Evolutionary conservation across 2,113 vertebrate genomes (phyloP).

Genomic region (Vimba vimba): DNA sequence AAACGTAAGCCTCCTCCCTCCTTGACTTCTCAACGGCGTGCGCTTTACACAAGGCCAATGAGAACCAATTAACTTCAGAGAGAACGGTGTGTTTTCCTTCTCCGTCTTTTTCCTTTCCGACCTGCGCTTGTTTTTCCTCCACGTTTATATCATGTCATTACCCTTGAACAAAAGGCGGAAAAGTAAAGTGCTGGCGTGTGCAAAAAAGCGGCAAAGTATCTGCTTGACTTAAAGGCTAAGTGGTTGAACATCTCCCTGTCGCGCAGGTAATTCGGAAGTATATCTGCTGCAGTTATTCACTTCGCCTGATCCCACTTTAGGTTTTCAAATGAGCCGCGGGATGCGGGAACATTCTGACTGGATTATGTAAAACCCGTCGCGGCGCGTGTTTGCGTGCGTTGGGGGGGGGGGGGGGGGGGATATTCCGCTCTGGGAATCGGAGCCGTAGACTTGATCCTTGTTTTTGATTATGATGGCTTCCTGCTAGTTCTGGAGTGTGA

Average conservation of each 20-base stretch:
- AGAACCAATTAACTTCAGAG: constrained; percentile 78
- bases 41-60: constrained; percentile 74
- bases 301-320: constrained; percentile 48
- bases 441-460: constrained; percentile 44
- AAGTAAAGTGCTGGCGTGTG: constrained; percentile 79
- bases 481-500: constrained; percentile 66
- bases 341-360: constrained; percentile 47
- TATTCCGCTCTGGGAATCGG: constrained; percentile 39
- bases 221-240: constrained; percentile 77
- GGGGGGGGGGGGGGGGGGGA: too few species aligned
- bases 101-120: constrained; percentile 49
- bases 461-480: constrained; percentile 52
- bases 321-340: constrained; percentile 42
- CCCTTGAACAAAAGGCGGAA: constrained; percentile 67
- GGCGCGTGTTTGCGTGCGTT: constrained; percentile 1
- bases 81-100: constrained; percentile 62
- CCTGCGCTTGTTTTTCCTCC: constrained; percentile 65
- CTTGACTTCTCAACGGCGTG: constrained; percentile 74
- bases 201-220: constrained; percentile 69
- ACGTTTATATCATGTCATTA: constrained; percentile 41
- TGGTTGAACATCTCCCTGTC: constrained; percentile 59
- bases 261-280: constrained; percentile 46
- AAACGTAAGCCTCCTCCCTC: constrained; percentile 56
- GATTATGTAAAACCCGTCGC: constrained; percentile 54
- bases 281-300: constrained; percentile 49